Percentiles rank a stretch among this genome's conserved stretches.
Evolutionary conservation across 2,113 vertebrate genomes (phyloP).

Genomic region (Panthera leo): DNA sequence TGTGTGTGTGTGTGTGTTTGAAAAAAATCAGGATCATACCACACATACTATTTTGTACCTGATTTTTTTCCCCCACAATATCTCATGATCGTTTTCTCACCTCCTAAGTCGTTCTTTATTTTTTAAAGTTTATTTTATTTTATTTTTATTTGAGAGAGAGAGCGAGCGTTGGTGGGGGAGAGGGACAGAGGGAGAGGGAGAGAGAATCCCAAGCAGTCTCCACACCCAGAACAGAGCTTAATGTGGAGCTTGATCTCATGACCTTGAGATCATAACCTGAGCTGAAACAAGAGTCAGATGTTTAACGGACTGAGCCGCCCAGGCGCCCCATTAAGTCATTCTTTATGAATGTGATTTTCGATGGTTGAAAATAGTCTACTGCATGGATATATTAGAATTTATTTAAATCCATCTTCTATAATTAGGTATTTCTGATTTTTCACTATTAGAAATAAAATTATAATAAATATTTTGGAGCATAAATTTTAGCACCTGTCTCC

Average conservation of each 20-base stretch:
- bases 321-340: background rate
- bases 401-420: background rate
- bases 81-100: conserved; percentile 19
- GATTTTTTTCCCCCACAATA: background rate
- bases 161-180: background rate
- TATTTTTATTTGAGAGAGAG: background rate
- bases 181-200: background rate
- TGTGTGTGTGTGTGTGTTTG: background rate
- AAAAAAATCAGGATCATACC: background rate
- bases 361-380: background rate
- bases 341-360: background rate
- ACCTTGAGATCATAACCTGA: background rate
- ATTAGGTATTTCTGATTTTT: background rate
- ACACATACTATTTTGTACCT: background rate
- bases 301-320: background rate
- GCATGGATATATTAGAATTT: background rate
- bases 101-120: background rate
- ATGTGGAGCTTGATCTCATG: background rate
- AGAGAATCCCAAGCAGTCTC: background rate
- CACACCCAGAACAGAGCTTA: background rate
- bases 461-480: conserved; percentile 17
- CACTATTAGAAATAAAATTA: conserved; percentile 9
- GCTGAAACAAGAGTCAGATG: background rate
- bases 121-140: background rate
- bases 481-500: conserved; percentile 2